A percentile compares a stretch with the other conserved stretches of the same genome.
These are phyloP conservation scores for Pelochelys cantorii DNA, from an alignment of 2,797 vertebrate species.

Conservation along the genomic window DNA sequence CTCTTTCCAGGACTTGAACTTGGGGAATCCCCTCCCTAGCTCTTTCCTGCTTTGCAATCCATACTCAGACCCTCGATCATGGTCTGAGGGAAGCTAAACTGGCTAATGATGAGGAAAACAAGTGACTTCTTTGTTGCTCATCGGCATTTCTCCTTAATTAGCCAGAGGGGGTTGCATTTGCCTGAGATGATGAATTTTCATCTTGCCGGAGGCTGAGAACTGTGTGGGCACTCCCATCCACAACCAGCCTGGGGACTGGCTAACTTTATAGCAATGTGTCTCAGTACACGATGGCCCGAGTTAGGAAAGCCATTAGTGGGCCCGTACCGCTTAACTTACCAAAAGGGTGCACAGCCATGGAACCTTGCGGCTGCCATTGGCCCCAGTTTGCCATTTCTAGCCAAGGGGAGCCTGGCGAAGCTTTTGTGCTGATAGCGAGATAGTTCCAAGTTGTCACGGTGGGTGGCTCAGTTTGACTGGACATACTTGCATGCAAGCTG, in stretches of 20 bases:
- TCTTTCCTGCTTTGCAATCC: neutral
- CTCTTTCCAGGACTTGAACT: constrained; percentile 25
- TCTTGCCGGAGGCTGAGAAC: neutral
- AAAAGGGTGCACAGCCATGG: too few species aligned
- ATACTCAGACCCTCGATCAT: neutral
- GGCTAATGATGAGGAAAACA: neutral
- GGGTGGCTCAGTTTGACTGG: neutral
- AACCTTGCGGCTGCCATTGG: too few species aligned
- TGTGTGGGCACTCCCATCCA: neutral
- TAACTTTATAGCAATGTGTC: too few species aligned
- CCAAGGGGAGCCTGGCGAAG: neutral
- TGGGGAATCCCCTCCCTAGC: constrained; percentile 30
- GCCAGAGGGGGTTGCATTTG: neutral
- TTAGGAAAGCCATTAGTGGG: too few species aligned
- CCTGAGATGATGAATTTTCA: neutral
- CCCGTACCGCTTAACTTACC: too few species aligned
- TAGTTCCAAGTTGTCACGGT: neutral
- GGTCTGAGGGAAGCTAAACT: neutral
- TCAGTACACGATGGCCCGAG: too few species aligned
- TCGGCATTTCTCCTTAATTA: neutral
- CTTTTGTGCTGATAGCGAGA: neutral
- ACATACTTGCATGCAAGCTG: neutral
- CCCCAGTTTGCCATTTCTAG: neutral
- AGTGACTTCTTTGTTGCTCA: neutral
- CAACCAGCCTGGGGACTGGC: neutral